Evolutionary conservation across 2,888 invertebrate genomes (phyloP), one percentile per base, ranked within the genome.

Genomic region (Hydropsyche betteni): DNA sequence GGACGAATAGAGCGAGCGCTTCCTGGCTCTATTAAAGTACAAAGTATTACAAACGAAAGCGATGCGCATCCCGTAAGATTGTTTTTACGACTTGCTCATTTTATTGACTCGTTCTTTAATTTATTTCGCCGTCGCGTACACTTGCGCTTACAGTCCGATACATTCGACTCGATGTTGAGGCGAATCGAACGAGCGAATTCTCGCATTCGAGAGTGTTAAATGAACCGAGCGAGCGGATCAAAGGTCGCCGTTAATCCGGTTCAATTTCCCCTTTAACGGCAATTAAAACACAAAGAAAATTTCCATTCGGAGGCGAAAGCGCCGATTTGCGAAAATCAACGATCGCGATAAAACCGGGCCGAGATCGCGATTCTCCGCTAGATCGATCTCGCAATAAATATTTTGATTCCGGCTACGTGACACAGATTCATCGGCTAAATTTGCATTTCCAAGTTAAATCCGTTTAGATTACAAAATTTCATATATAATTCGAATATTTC

Each of bases 241-340:
- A 58, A 58, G 58, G 58, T 24, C 58, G 58, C 14, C 24, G 58
- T 58, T 58, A 58, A 58, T 58, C 24, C 16, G 58, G 58, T 58
- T 24, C 58, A 58, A 58, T 58, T 58, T 58, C 24, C 58, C 16
- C 8, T 58, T 58, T 16, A 24, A 16, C 58, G 44, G 58, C 58
- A 58, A 58, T 58, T 58, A 58, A 58, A 58, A 58, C 58, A 16
- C 58, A 16, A 16, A 24, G 58, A 58, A 58, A 58, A 58, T 58
- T 58, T 16, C 58, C 58, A 16, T 58, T 16, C 58, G 16, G 16
- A 14, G 16, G 58, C 16, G 58, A 24, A 24, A 58, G 16, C n/a
- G 53, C 53, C 53, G 53, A n/a, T 14, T 58, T 24, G 58, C 8
- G 53, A 53, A 53, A 53, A 53, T 44, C 44, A 10, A 44, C 44